Base-by-base conservation (phyloP, 2,113 vertebrate genomes). In the Campylomormyrus tamandua region DNA sequence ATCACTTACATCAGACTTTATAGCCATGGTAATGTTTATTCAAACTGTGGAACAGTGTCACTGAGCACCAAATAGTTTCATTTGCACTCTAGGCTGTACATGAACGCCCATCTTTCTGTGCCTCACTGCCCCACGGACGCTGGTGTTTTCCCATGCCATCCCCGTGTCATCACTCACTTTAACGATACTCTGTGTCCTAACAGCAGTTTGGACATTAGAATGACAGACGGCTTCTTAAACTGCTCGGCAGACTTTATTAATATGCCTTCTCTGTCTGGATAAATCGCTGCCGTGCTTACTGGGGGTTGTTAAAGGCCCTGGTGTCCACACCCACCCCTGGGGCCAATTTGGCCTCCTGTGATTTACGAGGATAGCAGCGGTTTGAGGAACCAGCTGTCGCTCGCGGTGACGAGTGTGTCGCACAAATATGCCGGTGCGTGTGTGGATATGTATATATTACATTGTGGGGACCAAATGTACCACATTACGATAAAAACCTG, bases 221-320 rank as follows among this genome's bases (percentile, higher is more conserved):
- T 66, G 89, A 90, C 53, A 13, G 56, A 90, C 35, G 58, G 31
- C 56, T 58, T 86, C 58, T 66, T 70, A 27, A 85, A 53, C 53
- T 87, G 83, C 70, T 74, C 13, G 17, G 17, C 13, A 45, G n/a
- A 46, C 39, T 42, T 88, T 88, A 87, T 90, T 90, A 70, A 90
- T 90, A 87, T 49, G 77, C 42, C 70, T n/a, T 58, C 49, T 87
- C 49, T 39, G 56, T 90, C 89, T 62, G 53, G 66, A 86, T 62
- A 87, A 90, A 90, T 86, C 4, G 62, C 46, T 21, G n/a, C 83
- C 87, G 45, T 45, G 39, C 83, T 90, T 66, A 31, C 56, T 8
- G 35, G 56, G 21, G 39, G 19, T 91, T 92, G 93, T 95, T 92
- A 93, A 93, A 93, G 93, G 93, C 91, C 93, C 94, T 92, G 93